phyloP scores from a whole-genome alignment of 2,888 invertebrate genomes.

The Hirtodrosophila alboralis region DNA sequence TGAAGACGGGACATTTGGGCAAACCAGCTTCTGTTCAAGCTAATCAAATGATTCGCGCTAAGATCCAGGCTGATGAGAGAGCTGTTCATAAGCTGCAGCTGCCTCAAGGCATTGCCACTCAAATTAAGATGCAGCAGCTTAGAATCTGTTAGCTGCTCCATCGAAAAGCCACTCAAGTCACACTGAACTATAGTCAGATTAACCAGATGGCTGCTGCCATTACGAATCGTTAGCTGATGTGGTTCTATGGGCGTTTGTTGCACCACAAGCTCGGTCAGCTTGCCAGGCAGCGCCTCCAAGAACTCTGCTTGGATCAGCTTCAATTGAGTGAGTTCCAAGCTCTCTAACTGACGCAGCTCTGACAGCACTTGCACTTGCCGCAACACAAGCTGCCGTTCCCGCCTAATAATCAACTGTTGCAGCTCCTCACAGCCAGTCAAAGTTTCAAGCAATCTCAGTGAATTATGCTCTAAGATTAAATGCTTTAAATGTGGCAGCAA shows the following conservation, averaged over 20 bases:
- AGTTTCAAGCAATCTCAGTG: slow-evolving; percentile 65
- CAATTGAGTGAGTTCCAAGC: slow-evolving; percentile 53
- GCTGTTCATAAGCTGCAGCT: slow-evolving; percentile 24
- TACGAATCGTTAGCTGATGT: slow-evolving; percentile 28
- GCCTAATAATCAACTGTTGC: slow-evolving; percentile 42
- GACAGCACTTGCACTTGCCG: slow-evolving; percentile 43
- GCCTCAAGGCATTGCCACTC: slow-evolving; percentile 70
- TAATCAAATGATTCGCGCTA: slow-evolving; percentile 71
- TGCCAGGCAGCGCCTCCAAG: slow-evolving; percentile 62
- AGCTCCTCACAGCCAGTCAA: slow-evolving; percentile 49
- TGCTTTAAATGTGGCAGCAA: slow-evolving; percentile 52
- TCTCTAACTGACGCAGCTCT: slow-evolving; percentile 25
- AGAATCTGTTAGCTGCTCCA: slow-evolving; percentile 37
- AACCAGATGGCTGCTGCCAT: slow-evolving; percentile 41
- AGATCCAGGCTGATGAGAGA: slow-evolving; percentile 73
- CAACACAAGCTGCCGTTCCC: slow-evolving; percentile 61
- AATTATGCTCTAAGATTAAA: slow-evolving; percentile 67
- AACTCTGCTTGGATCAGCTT: slow-evolving; percentile 55
- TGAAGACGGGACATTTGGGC: slow-evolving; percentile 55
- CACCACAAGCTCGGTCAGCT: slow-evolving; percentile 58
- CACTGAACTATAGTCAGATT: slow-evolving; percentile 70
- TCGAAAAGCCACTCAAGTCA: slow-evolving; percentile 52
- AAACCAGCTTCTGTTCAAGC: slow-evolving; percentile 67
- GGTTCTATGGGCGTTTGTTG: slow-evolving; percentile 58
- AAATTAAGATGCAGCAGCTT: slow-evolving; percentile 68